These are phyloP conservation scores for Drosophila malerkotliana DNA, from an alignment of 1,140 invertebrate species.

Conservation along the genomic window DNA sequence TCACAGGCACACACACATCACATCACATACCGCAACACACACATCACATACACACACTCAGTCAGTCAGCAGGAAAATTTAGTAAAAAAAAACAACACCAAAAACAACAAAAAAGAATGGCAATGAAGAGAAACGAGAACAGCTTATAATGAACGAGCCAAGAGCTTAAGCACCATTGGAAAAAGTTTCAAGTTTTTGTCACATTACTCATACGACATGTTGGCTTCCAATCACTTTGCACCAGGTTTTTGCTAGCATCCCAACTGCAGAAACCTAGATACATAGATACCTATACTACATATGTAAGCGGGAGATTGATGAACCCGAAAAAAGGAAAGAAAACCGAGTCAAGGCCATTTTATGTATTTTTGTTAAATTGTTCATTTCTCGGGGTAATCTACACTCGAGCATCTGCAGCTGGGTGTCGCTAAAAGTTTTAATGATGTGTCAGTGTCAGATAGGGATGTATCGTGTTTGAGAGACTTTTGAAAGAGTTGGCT, in stretches of 20 bases:
- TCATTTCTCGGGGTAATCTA: slow-evolving; percentile 4
- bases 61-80: slow-evolving; percentile 25
- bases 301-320: slow-evolving; percentile 25
- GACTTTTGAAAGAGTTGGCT: slow-evolving; percentile 10
- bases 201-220: slow-evolving; percentile 60
- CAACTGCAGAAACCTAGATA: slow-evolving; percentile 10
- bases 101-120: slow-evolving; percentile 8
- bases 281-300: slow-evolving; percentile 1
- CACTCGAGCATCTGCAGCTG: slow-evolving; percentile 28
- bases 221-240: slow-evolving; percentile 41
- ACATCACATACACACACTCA: background rate
- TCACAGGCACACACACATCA: slow-evolving; percentile 46
- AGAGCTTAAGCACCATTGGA: slow-evolving; percentile 40
- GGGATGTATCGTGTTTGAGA: slow-evolving; percentile 2
- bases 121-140: slow-evolving; percentile 16
- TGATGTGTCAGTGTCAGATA: slow-evolving; percentile 44
- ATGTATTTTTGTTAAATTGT: background rate
- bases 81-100: slow-evolving; percentile 5
- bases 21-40: slow-evolving; percentile 10
- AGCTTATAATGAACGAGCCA: slow-evolving; percentile 49
- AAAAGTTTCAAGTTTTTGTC: slow-evolving; percentile 53
- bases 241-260: background rate
- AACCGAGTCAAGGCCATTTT: background rate
- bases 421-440: slow-evolving; percentile 35
- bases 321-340: background rate